Base-by-base conservation (phyloP, 2,113 vertebrate genomes). In the Aphyosemion australe region DNA sequence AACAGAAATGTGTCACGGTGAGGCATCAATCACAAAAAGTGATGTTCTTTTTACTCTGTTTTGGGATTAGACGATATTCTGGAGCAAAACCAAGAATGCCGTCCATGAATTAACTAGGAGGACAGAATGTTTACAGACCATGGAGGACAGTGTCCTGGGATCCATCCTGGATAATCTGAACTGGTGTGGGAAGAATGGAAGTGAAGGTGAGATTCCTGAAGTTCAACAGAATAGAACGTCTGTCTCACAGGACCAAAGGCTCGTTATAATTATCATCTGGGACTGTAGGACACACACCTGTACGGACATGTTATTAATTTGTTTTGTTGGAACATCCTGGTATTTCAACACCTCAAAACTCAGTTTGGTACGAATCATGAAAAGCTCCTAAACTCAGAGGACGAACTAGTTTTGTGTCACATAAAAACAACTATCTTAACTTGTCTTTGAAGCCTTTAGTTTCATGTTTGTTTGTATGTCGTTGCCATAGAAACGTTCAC, bases 101-200 rank as follows among this genome's bases (percentile, higher is more conserved):
- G 94, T 49, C 12, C 93, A 94, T 12, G 65, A 66, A 5, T 88
- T 91, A 48, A 92, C 94, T 0, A 10, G 31, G 21, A 82, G 88
- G 45, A 87, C 3, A 6, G 42, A 21, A 2, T 90, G 89, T n/a
- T 82, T 93, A 42, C 5, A 89, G 13, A 95, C 94, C 0, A 50
- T 97, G 81, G 95, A 98, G 83, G 89, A 95, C 77, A 94, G 92
- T 0, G 62, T 97, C 58, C 21, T 95, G 74, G 97, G 97, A 42
- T 92, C 80, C 26, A 66, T 94, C 20, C 76, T 91, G 6, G 81
- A 97, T 0, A 79, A 12, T 0, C 68, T 96, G 55, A 90, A 19
- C 0, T 98, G 96, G 96, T 98, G 97, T 79, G 94, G 96, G 66
- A 89, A 82, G 52, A 66, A 88, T 42, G 75, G 80, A 51, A 91